These are phyloP conservation scores for Isoperla grammatica DNA, from an alignment of 2,888 invertebrate genomes.

Conservation along the genomic window DNA sequence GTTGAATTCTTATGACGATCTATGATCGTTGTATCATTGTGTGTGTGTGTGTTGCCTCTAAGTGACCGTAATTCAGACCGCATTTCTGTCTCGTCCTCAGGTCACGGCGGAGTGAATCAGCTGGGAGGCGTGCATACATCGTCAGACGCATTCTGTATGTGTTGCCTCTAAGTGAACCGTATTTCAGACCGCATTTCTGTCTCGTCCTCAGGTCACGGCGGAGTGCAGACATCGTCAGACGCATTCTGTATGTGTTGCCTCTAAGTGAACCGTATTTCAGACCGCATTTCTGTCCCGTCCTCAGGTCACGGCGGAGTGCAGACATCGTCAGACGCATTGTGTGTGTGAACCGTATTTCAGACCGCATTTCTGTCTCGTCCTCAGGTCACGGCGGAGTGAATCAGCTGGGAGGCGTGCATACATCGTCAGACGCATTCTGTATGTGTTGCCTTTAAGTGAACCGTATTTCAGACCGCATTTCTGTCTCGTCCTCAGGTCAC, in stretches of 20 bases:
- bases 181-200: too few species aligned
- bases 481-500: not conserved
- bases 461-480: too few species aligned
- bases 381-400: constrained; percentile 85
- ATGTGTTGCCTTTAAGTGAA: constrained; percentile 42
- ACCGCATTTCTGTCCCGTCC: constrained; percentile 34
- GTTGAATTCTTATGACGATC: too few species aligned
- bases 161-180: too few species aligned
- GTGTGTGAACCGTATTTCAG: too few species aligned
- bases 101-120: constrained; percentile 55
- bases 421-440: too few species aligned
- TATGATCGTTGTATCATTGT: too few species aligned
- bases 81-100: too few species aligned
- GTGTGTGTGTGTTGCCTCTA: too few species aligned
- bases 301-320: constrained; percentile 72
- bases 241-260: too few species aligned
- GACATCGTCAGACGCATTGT: constrained; percentile 90
- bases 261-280: too few species aligned
- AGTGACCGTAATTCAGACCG: too few species aligned
- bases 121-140: constrained; percentile 82
- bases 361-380: constrained; percentile 34
- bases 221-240: constrained; percentile 74
- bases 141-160: constrained; percentile 91
- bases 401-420: constrained; percentile 26
- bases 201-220: constrained; percentile 45